phyloP scores from a whole-genome alignment of 2,113 vertebrate genomes.

The Neolamprologus sp. region DNA sequence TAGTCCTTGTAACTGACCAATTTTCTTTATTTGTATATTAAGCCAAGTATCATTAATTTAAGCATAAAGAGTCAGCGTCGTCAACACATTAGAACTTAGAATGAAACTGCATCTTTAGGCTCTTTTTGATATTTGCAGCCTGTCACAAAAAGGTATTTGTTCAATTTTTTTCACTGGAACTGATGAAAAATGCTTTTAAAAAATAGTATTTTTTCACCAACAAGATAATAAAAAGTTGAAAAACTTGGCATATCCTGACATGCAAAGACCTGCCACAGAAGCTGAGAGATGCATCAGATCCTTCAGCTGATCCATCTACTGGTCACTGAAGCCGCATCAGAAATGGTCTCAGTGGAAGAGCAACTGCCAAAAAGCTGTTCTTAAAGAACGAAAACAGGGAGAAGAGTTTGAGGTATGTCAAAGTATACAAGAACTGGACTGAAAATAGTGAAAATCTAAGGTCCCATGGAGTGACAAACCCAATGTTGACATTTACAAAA shows the following conservation, averaged over 20 bases:
- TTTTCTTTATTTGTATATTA: background rate
- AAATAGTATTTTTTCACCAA: background rate
- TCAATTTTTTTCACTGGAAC: background rate
- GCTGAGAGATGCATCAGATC: background rate
- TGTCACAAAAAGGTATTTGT: background rate
- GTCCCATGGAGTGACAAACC: background rate
- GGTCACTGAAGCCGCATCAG: background rate
- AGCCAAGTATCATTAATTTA: background rate
- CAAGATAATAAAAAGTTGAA: accelerated
- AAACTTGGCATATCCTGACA: background rate
- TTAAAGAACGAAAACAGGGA: background rate
- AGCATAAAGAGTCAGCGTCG: background rate
- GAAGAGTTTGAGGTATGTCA: background rate
- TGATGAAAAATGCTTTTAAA: background rate
- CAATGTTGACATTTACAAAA: background rate
- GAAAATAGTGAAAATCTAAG: background rate
- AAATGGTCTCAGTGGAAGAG: background rate
- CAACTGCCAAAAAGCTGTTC: accelerated
- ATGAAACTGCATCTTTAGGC: background rate
- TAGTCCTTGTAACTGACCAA: background rate
- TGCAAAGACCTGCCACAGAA: background rate
- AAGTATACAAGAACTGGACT: background rate
- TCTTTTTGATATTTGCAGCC: background rate
- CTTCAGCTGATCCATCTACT: background rate
- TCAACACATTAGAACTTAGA: background rate